Evolutionary conservation across 92 coral and sea anemone species (phyloP).

Genomic region (Muricea muricata): DNA sequence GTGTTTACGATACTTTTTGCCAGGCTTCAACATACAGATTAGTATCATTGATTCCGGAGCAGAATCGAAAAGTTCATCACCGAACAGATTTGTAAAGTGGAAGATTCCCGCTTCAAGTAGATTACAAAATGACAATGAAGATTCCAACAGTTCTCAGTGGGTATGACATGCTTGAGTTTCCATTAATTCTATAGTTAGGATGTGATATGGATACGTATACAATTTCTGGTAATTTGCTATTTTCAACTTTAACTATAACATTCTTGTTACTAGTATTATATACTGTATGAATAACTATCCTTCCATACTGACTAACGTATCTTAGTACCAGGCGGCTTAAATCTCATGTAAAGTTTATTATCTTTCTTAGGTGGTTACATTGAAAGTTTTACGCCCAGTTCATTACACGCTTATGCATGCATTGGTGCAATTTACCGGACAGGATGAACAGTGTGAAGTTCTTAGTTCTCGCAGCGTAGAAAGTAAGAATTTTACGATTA

Average conservation of each 20-base stretch:
- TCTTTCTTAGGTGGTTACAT: background rate
- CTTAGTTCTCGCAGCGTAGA: background rate
- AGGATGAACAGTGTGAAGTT: background rate
- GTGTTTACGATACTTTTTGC: background rate
- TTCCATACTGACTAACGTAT: no score
- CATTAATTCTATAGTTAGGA: background rate
- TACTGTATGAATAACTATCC: no score
- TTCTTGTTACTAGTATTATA: no score
- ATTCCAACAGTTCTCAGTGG: conserved; percentile 1
- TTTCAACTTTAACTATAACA: no score
- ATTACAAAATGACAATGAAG: background rate
- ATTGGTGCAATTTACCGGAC: background rate
- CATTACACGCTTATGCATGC: background rate
- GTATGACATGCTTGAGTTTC: background rate
- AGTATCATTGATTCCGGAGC: background rate
- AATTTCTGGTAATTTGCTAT: no score
- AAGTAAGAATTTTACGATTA: background rate
- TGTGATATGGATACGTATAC: no score
- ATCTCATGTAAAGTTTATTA: background rate
- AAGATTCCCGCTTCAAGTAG: background rate
- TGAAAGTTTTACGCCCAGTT: background rate
- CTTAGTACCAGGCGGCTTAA: no score
- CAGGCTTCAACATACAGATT: background rate
- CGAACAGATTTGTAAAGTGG: background rate
- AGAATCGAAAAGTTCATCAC: background rate